phyloP scores from a whole-genome alignment of 1,140 invertebrate species.

The Bombus breviceps region DNA sequence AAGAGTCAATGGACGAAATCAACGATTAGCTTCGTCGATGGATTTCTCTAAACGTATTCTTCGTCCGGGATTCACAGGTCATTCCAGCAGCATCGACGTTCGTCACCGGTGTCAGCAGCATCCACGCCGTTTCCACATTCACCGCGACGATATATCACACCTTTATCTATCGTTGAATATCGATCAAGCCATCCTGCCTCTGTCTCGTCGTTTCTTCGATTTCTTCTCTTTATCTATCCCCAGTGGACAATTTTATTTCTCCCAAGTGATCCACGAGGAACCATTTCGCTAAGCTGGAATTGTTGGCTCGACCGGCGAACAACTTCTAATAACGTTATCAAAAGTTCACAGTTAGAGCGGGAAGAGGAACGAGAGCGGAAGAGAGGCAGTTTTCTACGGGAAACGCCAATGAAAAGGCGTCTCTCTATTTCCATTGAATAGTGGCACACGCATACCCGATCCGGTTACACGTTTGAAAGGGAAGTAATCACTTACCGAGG shows the following conservation, averaged over 20 bases:
- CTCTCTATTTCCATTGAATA: constrained; percentile 23
- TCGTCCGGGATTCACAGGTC: constrained; percentile 17
- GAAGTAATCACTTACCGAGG: constrained; percentile 53
- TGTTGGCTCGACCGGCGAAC: background rate
- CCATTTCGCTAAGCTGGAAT: background rate
- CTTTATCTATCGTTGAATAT: constrained; percentile 45
- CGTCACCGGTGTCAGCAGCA: constrained; percentile 39
- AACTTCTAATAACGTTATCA: constrained; percentile 51
- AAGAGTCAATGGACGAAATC: no score
- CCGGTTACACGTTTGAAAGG: constrained; percentile 52
- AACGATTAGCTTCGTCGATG: no score
- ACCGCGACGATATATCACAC: constrained; percentile 35
- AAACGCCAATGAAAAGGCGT: constrained; percentile 46
- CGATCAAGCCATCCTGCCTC: background rate
- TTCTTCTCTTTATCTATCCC: background rate
- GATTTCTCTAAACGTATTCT: constrained; percentile 11
- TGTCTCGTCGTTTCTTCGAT: background rate
- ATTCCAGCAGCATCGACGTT: constrained; percentile 15
- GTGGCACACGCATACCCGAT: constrained; percentile 37
- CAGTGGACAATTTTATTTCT: constrained; percentile 25
- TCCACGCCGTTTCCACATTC: constrained; percentile 23
- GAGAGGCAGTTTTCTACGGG: constrained; percentile 15
- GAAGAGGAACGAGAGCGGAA: background rate
- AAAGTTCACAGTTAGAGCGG: background rate
- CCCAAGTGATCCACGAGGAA: background rate